Conservation (phyloP, 2,797 vertebrate genomes). For the Saxicola maurus region DNA sequence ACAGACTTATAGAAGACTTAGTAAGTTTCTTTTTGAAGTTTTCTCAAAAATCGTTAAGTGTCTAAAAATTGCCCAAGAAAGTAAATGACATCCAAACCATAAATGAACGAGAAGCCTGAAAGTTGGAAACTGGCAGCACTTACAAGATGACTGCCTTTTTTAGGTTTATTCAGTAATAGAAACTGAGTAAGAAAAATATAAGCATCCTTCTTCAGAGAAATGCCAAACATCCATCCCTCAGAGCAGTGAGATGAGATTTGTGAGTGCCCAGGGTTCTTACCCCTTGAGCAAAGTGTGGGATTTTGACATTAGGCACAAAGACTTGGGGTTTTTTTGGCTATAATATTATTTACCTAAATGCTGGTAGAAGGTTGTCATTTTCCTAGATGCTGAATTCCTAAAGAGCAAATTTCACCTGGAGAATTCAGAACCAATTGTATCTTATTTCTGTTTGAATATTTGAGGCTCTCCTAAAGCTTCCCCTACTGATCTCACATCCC, state of each 20-base stretch:
- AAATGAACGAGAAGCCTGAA: not conserved
- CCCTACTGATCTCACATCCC: accelerated
- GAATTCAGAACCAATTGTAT: not conserved
- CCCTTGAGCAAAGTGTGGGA: accelerated
- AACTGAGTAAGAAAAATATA: not conserved
- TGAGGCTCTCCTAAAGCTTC: not conserved
- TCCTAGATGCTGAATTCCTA: not conserved
- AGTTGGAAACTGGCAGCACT: not conserved
- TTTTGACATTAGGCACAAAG: not conserved
- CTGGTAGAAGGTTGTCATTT: not conserved
- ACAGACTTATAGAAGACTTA: not conserved
- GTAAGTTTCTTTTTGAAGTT: not conserved
- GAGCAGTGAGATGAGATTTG: not conserved
- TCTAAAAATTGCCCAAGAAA: not conserved
- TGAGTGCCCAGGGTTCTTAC: not conserved
- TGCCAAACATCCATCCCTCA: not conserved
- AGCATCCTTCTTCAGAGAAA: not conserved
- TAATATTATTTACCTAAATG: not conserved
- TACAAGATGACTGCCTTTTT: not conserved
- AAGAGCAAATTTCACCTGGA: not conserved
- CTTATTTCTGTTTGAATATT: not conserved
- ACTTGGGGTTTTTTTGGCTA: accelerated
- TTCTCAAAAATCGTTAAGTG: not conserved
- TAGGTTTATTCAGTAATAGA: not conserved
- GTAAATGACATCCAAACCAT: not conserved